These are phyloP conservation scores for Passerculus sandwichensis DNA, from an alignment of 2,797 vertebrate species.

Conservation along the genomic window DNA sequence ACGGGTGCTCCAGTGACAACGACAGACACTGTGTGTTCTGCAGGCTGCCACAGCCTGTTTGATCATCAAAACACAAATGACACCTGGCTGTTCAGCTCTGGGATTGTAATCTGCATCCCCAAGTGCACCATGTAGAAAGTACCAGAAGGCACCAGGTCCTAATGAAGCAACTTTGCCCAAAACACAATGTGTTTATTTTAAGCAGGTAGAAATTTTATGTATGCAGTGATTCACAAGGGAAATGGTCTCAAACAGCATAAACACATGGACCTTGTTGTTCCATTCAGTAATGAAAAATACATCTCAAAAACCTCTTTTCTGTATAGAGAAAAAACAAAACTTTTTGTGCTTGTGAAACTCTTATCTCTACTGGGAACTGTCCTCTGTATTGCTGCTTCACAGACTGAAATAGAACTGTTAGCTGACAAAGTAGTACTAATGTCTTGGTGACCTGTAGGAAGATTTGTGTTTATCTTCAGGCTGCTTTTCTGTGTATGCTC, in stretches of 20 bases:
- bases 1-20: not conserved
- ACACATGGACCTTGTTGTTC: not conserved
- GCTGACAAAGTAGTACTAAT: not conserved
- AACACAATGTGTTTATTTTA: not conserved
- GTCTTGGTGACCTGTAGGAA: not conserved
- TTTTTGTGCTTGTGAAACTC: not conserved
- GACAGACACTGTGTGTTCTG: not conserved
- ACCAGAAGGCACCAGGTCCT: not conserved
- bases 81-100: not conserved
- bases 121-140: not conserved
- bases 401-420: not conserved
- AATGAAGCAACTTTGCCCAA: not conserved
- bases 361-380: not conserved
- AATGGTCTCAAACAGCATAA: not conserved
- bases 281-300: not conserved
- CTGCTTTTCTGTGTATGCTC: not conserved
- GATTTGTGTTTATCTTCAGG: not conserved
- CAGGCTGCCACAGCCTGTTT: constrained; percentile 8
- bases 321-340: not conserved
- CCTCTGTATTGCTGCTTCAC: not conserved
- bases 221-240: not conserved
- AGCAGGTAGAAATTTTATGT: not conserved
- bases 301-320: not conserved
- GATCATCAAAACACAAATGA: not conserved
- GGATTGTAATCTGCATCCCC: not conserved